Evolutionary conservation across 2,113 vertebrate species (phyloP).

Genomic region (Miniopterus natalensis): DNA sequence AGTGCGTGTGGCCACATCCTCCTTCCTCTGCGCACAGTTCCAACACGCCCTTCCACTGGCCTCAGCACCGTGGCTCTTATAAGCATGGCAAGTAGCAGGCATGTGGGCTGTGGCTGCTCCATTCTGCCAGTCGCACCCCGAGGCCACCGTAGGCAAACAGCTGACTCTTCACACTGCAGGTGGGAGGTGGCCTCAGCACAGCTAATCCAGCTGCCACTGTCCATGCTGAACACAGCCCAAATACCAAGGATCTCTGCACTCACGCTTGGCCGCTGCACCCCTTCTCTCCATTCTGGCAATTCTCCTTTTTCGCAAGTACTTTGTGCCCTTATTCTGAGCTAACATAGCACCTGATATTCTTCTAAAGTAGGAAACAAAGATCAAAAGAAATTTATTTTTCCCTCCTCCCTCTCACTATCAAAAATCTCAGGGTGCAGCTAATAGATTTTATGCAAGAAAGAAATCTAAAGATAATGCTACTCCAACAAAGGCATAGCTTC

Average conservation of each 20-base stretch:
- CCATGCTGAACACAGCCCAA: not conserved
- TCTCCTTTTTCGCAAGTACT: not conserved
- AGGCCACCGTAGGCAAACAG: not conserved
- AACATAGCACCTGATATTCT: not conserved
- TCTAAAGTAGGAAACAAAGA: constrained; percentile 27
- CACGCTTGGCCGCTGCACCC: not conserved
- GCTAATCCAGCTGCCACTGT: no score
- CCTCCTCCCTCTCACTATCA: not conserved
- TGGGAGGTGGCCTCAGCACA: not conserved
- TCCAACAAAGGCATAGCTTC: not conserved
- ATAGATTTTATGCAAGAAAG: not conserved
- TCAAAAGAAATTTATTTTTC: not conserved
- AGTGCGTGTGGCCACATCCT: not conserved
- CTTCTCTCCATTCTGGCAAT: not conserved
- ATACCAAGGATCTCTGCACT: not conserved
- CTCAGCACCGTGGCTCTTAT: not conserved
- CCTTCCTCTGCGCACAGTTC: not conserved
- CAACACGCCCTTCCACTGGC: not conserved
- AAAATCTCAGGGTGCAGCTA: not conserved
- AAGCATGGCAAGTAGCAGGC: not conserved
- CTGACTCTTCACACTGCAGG: not conserved
- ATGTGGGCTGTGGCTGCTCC: not conserved
- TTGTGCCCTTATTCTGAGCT: not conserved
- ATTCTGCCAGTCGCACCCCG: not conserved
- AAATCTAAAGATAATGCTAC: constrained; percentile 37